Evolutionary conservation across 2,888 invertebrate genomes (phyloP).

Genomic region (Thera britannica): DNA sequence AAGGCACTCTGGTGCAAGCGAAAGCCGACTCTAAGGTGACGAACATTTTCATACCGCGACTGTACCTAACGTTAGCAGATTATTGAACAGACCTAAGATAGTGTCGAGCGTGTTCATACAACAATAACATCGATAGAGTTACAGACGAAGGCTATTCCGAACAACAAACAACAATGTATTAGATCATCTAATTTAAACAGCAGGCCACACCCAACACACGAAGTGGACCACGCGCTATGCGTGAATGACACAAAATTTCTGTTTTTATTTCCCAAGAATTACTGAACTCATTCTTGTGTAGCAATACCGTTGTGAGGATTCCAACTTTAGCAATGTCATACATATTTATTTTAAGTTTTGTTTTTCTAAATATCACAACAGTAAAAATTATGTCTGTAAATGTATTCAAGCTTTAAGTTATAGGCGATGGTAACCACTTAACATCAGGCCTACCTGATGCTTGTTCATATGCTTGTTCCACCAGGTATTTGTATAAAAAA

Average conservation of each 20-base stretch:
- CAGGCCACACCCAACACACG: constrained; percentile 30
- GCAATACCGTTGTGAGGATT: constrained; percentile 26
- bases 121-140: constrained; percentile 4
- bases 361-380: no score
- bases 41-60: no score
- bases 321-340: constrained; percentile 23
- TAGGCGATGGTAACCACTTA: no score
- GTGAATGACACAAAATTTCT: constrained; percentile 26
- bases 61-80: no score
- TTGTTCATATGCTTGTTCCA: no score
- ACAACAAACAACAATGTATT: constrained; percentile 5
- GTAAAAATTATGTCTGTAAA: no score
- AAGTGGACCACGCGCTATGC: constrained; percentile 33
- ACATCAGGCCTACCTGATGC: no score
- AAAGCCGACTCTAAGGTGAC: no score
- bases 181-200: background rate
- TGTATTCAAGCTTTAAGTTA: no score
- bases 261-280: constrained; percentile 36
- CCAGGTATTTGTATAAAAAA: no score
- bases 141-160: background rate
- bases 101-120: background rate
- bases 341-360: constrained; percentile 27
- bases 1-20: no score
- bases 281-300: constrained; percentile 28
- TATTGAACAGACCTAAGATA: background rate